Evolutionary conservation across 1,140 invertebrate species (phyloP).

Genomic region (Vanessa tameamea): DNA sequence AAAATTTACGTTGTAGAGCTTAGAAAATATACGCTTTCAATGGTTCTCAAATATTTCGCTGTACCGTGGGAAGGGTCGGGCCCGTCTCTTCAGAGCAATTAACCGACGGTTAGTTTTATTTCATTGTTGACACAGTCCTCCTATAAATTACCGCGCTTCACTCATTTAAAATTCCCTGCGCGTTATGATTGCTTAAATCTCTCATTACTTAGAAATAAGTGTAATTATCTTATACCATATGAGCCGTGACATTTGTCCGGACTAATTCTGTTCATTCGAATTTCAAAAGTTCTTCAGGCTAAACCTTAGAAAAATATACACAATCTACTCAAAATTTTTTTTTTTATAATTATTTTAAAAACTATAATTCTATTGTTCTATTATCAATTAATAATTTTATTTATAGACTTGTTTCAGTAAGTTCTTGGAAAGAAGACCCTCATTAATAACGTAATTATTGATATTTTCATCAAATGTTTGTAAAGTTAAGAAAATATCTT

Average conservation of each 20-base stretch:
- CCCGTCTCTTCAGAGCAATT: conserved; percentile 47
- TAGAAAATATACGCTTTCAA: conserved; percentile 34
- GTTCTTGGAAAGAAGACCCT: too few species aligned
- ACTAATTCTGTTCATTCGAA: conserved; percentile 1
- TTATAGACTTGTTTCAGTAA: too few species aligned
- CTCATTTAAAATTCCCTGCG: conserved; percentile 21
- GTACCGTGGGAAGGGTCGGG: conserved; percentile 49
- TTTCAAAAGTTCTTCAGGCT: neutral
- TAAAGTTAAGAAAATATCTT: too few species aligned
- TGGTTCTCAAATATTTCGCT: conserved; percentile 41
- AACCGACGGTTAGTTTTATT: conserved; percentile 50
- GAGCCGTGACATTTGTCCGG: neutral
- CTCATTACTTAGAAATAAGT: conserved; percentile 32
- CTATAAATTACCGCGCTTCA: conserved; percentile 35
- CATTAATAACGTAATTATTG: too few species aligned
- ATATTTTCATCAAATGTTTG: too few species aligned
- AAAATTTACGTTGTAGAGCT: conserved; percentile 14
- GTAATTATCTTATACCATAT: conserved; percentile 26
- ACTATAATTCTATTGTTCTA: too few species aligned
- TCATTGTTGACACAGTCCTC: conserved; percentile 45
- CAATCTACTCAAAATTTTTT: too few species aligned
- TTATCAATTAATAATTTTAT: too few species aligned
- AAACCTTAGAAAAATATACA: too few species aligned
- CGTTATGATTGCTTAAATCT: conserved; percentile 19
- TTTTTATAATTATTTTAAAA: too few species aligned